Percentiles rank a stretch among this genome's conserved stretches.
phyloP scores from a whole-genome alignment of 92 coral and sea anemone species.

The Palythoa grandis region DNA sequence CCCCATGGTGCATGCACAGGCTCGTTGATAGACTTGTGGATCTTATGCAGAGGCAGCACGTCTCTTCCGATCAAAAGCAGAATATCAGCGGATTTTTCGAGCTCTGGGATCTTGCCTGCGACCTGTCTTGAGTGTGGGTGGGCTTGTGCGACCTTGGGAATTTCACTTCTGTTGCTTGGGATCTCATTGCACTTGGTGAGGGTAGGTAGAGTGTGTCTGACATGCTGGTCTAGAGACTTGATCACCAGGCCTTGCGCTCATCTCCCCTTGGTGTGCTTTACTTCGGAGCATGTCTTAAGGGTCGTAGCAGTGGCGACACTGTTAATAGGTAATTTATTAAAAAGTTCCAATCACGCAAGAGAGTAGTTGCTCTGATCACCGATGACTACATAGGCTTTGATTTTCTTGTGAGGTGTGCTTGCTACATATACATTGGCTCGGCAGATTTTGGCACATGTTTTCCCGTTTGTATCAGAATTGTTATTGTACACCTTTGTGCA shows the following conservation, averaged over 20 bases:
- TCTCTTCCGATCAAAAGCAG: conserved; percentile 61
- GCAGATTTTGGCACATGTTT: conserved; percentile 50
- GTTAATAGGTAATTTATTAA: conserved; percentile 40
- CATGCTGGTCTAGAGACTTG: conserved; percentile 40
- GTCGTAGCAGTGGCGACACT: conserved; percentile 56
- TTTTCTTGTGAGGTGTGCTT: conserved; percentile 37
- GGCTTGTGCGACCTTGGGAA: conserved; percentile 38
- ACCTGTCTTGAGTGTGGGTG: conserved; percentile 51
- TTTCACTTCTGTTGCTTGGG: conserved; percentile 23
- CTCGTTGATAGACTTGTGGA: conserved; percentile 61
- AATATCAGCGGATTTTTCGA: conserved; percentile 37
- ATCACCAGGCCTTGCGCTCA: conserved; percentile 53
- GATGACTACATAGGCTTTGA: conserved; percentile 40
- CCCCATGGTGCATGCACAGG: conserved; percentile 54
- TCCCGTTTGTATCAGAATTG: background rate
- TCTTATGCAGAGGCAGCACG: conserved; percentile 60
- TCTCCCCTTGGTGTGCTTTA: conserved; percentile 49
- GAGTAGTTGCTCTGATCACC: conserved; percentile 62
- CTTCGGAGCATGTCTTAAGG: conserved; percentile 54
- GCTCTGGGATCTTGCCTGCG: conserved; percentile 46
- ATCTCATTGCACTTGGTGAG: conserved; percentile 41
- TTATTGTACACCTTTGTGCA: conserved; percentile 63
- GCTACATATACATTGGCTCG: conserved; percentile 50
- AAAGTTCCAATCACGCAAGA: conserved; percentile 50
- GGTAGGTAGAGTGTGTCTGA: conserved; percentile 1